Evolutionary conservation across 2,113 vertebrate genomes (phyloP).

Genomic region (Otocyon megalotis): DNA sequence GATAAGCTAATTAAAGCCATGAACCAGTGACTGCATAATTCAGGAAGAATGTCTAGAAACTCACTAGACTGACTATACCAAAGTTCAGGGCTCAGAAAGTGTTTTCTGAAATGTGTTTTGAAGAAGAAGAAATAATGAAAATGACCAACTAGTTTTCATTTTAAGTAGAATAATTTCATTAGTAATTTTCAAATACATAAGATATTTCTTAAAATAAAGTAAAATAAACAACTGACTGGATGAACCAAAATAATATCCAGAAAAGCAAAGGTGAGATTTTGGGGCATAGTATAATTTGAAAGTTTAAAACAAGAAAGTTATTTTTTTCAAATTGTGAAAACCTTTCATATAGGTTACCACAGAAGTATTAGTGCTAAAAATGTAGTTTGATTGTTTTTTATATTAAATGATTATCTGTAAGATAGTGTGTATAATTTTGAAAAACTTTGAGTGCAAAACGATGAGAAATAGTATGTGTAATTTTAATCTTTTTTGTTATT

Average conservation of each 20-base stretch:
- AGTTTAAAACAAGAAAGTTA: neutral
- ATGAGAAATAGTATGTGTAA: neutral
- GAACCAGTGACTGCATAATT: neutral
- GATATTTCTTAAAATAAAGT: constrained; percentile 16
- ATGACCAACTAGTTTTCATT: neutral
- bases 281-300: neutral
- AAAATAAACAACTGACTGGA: neutral
- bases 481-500: neutral
- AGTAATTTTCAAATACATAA: neutral
- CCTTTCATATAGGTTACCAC: constrained; percentile 30
- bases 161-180: constrained; percentile 22
- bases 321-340: constrained; percentile 36
- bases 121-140: constrained; percentile 48
- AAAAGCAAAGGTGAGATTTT: constrained; percentile 36
- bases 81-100: neutral
- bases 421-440: neutral
- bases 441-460: neutral
- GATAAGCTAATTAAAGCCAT: neutral
- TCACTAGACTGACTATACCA: neutral
- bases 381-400: constrained; percentile 17
- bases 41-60: constrained; percentile 16
- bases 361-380: constrained; percentile 33
- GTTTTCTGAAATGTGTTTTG: constrained; percentile 41
- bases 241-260: neutral
- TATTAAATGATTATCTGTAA: neutral